A percentile compares a stretch with the other conserved stretches of the same genome.
Conservation (phyloP, 2,888 invertebrate species). For the Watsonalla binaria region DNA sequence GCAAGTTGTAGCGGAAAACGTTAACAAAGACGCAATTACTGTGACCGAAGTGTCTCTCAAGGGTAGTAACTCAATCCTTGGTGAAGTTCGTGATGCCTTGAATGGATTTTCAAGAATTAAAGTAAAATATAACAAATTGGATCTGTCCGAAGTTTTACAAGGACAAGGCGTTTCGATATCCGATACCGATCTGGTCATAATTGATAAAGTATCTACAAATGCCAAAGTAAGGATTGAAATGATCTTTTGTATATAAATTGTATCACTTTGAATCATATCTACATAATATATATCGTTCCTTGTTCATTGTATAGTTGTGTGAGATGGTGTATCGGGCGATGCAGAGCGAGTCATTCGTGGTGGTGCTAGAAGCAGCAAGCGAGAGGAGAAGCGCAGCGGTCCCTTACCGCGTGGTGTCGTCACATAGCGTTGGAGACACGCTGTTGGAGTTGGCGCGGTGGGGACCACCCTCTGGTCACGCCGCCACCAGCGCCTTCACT, state of each 20-base stretch:
- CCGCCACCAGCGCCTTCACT: conserved; percentile 25
- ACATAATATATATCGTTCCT: conserved; percentile 7
- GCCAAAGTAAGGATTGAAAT: conserved; percentile 22
- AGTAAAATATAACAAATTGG: neutral
- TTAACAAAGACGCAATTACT: conserved; percentile 23
- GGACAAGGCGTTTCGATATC: neutral
- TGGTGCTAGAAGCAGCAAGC: conserved; percentile 21
- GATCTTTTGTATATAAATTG: neutral
- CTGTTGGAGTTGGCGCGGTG: conserved; percentile 27
- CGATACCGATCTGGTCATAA: neutral
- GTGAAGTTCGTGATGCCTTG: neutral
- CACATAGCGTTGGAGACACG: conserved; percentile 14
- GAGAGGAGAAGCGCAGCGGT: conserved; percentile 8
- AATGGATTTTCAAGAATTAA: neutral
- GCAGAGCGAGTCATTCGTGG: conserved; percentile 25
- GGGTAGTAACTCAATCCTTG: neutral
- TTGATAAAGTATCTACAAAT: conserved; percentile 17
- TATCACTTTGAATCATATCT: too few species aligned
- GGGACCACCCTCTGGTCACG: conserved; percentile 20
- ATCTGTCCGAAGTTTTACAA: neutral
- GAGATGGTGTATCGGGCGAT: conserved; percentile 21
- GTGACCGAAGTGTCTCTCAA: conserved; percentile 5
- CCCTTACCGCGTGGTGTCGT: conserved; percentile 23
- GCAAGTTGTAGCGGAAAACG: conserved; percentile 37
- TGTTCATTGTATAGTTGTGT: conserved; percentile 18